These are phyloP conservation scores for Oikopleura dioica DNA, from an alignment of 23 tunicate genomes.

Conservation along the genomic window DNA sequence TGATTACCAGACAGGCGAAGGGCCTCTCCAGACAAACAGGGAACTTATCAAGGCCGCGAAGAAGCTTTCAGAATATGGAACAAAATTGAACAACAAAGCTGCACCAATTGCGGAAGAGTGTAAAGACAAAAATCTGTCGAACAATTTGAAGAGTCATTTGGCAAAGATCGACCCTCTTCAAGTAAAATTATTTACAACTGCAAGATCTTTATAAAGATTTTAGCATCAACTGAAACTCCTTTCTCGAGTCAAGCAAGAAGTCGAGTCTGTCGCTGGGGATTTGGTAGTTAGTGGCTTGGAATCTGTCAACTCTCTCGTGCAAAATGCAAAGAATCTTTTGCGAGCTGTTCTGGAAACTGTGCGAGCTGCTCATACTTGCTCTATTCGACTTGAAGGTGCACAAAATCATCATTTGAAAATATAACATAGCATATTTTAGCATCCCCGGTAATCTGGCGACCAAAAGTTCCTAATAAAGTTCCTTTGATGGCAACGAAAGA, in stretches of 20 bases:
- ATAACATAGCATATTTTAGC: too few species aligned
- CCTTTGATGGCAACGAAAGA: background rate
- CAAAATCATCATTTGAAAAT: too few species aligned
- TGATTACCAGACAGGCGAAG: background rate
- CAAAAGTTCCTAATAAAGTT: background rate
- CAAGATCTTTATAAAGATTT: too few species aligned
- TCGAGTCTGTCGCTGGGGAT: background rate
- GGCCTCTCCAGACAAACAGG: background rate
- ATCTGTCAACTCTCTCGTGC: background rate
- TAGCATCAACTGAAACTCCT: background rate
- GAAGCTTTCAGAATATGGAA: background rate
- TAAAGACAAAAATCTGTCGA: background rate
- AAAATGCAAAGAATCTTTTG: background rate
- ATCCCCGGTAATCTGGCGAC: background rate
- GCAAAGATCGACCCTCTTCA: background rate
- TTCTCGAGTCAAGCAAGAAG: background rate
- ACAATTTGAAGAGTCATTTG: background rate
- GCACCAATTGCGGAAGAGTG: background rate
- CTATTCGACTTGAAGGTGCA: background rate
- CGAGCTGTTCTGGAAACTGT: background rate
- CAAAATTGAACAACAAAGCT: background rate
- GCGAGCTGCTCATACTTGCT: background rate
- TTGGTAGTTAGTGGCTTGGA: background rate
- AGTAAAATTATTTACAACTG: too few species aligned
- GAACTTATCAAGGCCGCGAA: background rate